Evolutionary conservation across 2,113 vertebrate genomes (phyloP), one percentile per base, ranked within the genome.

Genomic region (Aix galericulata): DNA sequence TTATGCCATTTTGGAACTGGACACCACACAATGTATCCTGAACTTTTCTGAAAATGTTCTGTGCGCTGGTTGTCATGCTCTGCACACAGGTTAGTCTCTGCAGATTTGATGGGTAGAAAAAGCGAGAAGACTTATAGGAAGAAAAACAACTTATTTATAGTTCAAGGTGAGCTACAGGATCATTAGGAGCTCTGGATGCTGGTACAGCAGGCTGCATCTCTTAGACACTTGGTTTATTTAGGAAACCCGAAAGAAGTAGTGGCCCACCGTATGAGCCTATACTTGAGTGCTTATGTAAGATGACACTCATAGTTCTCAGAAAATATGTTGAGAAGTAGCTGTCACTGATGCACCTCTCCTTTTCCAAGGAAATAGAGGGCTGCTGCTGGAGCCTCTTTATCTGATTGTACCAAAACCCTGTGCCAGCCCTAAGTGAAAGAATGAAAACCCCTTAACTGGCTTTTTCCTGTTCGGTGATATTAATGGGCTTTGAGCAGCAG

Each of bases 1-100:
- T 97, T 96, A 96, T 97, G 97, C 94, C 82, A 93, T 95, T 97
- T 96, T 95, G 96, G 96, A 98, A 97, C 95, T 94, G 69, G 95
- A 97, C 91, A 79, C 93, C 83, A 78, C 22, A 46, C 69, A 77
- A 93, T 52, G 88, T 92, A 97, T 97, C 91, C 88, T 94, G 69
- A 94, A 94, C 67, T 94, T 88, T 90, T 67, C 89, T 77, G 97
- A 92, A 89, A 87, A 58, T 91, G 89, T 94, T 91, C 84, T 89
- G 89, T 52, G 87, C 88, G 79, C 92, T 82, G 52, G 9, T 42
- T 82, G 80, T 72, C 73, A 64, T 88, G 9, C 18, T 96, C 78
- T 79, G 58, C 91, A 93, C 56, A 32, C 15, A 91, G 93, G 71
- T 89, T 89, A 79, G 76, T 76, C 82, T 89, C 73, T 32, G 79